Conservation (phyloP, 30 jellyfish, hydroid and myxozoan genomes). For the Cassiopea andromeda region DNA sequence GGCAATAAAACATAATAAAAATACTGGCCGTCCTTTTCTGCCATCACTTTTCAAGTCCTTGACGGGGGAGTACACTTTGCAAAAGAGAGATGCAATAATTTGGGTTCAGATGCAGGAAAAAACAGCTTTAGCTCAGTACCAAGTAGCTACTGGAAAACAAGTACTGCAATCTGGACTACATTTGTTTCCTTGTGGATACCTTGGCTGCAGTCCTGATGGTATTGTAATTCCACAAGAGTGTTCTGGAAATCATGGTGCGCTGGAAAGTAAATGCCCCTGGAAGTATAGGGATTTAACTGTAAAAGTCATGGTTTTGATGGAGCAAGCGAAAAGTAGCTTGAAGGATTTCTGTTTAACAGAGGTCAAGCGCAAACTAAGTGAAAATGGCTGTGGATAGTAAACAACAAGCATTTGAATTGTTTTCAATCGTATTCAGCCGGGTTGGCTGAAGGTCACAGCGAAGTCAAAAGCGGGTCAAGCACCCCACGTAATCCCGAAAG, state of each 20-base stretch:
- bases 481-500: too few species aligned
- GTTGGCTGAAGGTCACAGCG: too few species aligned
- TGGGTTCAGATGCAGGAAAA: constrained; percentile 59
- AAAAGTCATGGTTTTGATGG: constrained; percentile 28
- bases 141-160: constrained; percentile 26
- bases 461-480: too few species aligned
- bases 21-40: constrained; percentile 34
- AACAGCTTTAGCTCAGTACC: constrained; percentile 19
- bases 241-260: neutral
- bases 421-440: too few species aligned
- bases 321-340: neutral
- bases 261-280: constrained; percentile 25
- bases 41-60: constrained; percentile 42
- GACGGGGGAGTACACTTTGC: constrained; percentile 1
- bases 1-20: neutral
- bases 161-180: constrained; percentile 34
- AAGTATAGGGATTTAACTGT: constrained; percentile 25
- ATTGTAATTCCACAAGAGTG: constrained; percentile 7
- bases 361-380: neutral
- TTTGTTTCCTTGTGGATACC: constrained; percentile 51
- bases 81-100: constrained; percentile 24
- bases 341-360: constrained; percentile 1
- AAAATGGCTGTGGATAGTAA: too few species aligned
- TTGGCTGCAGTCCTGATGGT: constrained; percentile 57
- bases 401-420: too few species aligned